Evolutionary conservation across 2,113 vertebrate species (phyloP), one percentile per base, ranked within the genome.

Genomic region (Thermophis baileyi): DNA sequence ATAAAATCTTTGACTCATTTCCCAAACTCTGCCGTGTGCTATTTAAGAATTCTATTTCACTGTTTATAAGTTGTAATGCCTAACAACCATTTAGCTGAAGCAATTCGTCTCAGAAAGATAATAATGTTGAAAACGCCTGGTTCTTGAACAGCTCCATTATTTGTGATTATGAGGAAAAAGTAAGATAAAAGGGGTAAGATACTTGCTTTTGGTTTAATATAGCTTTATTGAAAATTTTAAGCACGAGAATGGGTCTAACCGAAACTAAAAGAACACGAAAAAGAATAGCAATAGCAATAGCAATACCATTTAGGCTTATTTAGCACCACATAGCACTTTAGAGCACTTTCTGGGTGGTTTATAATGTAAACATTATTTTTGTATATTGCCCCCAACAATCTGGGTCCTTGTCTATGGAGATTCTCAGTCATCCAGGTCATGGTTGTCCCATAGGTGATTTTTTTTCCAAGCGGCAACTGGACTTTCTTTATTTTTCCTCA

Each of bases 121-220:
- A 96, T 95, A 95, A 89, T 6, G 30, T 96, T 95, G 94, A 89
- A 92, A 95, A 96, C 95, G 96, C 96, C 97, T 96, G 87, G 94
- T 94, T 87, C 95, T 51, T 96, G n/a, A 97, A 97, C 95, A 94
- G 95, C 94, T 96, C 93, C 94, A 94, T 97, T 97, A 96, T 87
- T 93, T 63, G 54, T 92, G 87, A 97, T 95, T 94, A 94, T 92
- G 90, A 94, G 86, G 55, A 87, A 92, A 95, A 97, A 96, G 96
- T 94, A 94, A 96, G 96, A 16, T 20, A 88, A 46, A 93, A 93
- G 69, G 54, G 35, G 51, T 90, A 92, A 95, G 89, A 93, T 92
- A 53, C 86, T 94, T 90, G 46, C 46, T 88, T 95, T 97, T 30
- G 1, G 14, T 69, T 69, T 69, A 69, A 35, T 69, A 74, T 8